Evolutionary conservation across 2,113 vertebrate genomes (phyloP).

Genomic region (Sprattus sprattus): DNA sequence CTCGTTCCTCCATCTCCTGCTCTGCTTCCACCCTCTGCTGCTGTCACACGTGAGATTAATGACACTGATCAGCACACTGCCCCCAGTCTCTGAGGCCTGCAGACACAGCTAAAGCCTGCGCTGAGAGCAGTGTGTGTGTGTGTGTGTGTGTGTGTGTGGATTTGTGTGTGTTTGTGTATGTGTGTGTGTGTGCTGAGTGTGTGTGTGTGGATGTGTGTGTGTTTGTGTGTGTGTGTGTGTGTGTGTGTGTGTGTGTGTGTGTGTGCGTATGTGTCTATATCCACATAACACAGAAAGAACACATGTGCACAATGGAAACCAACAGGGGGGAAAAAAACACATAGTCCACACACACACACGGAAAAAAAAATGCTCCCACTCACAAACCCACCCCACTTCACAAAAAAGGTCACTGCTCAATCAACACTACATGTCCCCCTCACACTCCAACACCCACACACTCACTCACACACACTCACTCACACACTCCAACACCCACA

Average conservation of each 20-base stretch:
- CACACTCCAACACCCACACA: background rate
- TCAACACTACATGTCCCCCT: background rate
- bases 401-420: background rate
- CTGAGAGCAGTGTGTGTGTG: conserved; percentile 47
- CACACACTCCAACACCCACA: no score
- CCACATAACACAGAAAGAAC: background rate
- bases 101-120: conserved; percentile 55
- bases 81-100: conserved; percentile 60
- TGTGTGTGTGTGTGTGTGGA: conserved; percentile 1
- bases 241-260: background rate
- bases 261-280: conserved; percentile 28
- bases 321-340: background rate
- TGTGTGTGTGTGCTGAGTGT: conserved; percentile 1
- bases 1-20: conserved; percentile 36
- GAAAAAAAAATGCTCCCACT: background rate
- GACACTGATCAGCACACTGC: conserved; percentile 73
- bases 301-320: background rate
- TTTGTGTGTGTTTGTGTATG: background rate
- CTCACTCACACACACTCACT: background rate
- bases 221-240: background rate
- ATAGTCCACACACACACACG: background rate
- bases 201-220: conserved; percentile 13
- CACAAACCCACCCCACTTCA: background rate
- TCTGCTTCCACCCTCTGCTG: conserved; percentile 18
- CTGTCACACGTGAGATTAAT: conserved; percentile 77